Percentiles rank a stretch among this genome's conserved stretches.
Conservation (phyloP, 2,113 vertebrate species). For the Apaloderma vittatum region DNA sequence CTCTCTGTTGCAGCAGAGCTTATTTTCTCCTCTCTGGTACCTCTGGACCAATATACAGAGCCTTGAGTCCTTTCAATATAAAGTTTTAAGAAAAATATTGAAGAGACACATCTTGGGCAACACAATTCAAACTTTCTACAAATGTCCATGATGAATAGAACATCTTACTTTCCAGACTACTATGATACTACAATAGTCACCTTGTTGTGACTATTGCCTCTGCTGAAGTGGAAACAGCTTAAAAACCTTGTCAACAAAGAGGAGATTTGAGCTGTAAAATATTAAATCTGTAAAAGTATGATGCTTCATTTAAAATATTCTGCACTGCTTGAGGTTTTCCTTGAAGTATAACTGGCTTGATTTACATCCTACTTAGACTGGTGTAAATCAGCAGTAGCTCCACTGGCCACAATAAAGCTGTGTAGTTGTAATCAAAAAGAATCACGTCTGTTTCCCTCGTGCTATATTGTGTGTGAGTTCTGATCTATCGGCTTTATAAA, state of each 20-base stretch:
- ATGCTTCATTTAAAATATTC: neutral
- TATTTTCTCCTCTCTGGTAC: neutral
- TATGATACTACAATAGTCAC: neutral
- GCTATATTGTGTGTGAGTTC: neutral
- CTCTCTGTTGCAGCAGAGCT: neutral
- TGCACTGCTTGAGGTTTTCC: neutral
- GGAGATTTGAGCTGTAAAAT: neutral
- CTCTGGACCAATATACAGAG: neutral
- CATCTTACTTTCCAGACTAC: neutral
- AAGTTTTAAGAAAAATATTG: neutral
- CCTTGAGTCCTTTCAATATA: neutral
- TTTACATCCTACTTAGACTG: neutral
- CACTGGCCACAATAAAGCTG: neutral
- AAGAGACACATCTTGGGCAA: neutral
- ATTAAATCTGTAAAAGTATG: neutral
- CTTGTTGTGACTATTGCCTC: neutral
- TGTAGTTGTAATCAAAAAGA: neutral
- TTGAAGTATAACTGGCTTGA: neutral
- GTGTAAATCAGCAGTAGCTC: neutral
- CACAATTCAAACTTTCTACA: neutral
- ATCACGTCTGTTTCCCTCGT: neutral
- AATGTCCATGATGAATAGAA: neutral
- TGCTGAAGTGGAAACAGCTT: neutral
- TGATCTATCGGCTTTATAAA: neutral
- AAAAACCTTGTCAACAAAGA: neutral